Evolutionary conservation across 1,140 invertebrate species (phyloP).

Genomic region (Periplaneta americana): DNA sequence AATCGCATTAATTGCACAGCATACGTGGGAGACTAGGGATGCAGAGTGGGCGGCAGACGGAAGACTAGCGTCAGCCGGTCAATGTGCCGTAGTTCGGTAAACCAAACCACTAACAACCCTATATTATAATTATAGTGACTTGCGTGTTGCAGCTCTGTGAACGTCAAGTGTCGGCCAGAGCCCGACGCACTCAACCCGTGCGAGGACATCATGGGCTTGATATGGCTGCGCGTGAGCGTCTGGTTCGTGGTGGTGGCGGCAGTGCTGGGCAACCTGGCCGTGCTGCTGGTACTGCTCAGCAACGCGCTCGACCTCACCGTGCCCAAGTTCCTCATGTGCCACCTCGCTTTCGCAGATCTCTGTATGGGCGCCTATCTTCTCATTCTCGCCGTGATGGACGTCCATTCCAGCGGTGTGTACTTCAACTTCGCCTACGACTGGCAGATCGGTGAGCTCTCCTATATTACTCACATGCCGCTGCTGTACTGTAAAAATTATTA

Average conservation of each 20-base stretch:
- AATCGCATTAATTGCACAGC: no score
- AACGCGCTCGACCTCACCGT: slow-evolving; percentile 38
- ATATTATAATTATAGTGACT: no score
- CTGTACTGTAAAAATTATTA: no score
- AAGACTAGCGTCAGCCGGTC: no score
- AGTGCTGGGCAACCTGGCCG: slow-evolving; percentile 47
- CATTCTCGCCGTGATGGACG: slow-evolving; percentile 54
- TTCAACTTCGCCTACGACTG: slow-evolving; percentile 62
- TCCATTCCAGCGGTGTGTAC: slow-evolving; percentile 53
- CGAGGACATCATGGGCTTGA: slow-evolving; percentile 56
- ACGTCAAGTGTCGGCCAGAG: slow-evolving; percentile 41
- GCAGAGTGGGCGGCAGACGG: no score
- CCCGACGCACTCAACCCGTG: slow-evolving; percentile 63
- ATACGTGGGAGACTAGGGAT: no score
- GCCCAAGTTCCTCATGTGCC: slow-evolving; percentile 62
- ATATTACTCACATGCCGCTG: no score
- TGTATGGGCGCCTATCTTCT: slow-evolving; percentile 61
- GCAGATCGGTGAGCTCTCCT: slow-evolving; percentile 47
- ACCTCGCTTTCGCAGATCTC: slow-evolving; percentile 59
- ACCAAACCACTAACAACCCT: no score
- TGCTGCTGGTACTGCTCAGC: slow-evolving; percentile 45
- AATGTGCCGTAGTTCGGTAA: no score
- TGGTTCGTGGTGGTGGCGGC: slow-evolving; percentile 56
- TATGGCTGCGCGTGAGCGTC: slow-evolving; percentile 39
- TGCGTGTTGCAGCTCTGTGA: background rate